Evolutionary conservation across 2,888 invertebrate genomes (phyloP), one percentile per base, ranked within the genome.

Genomic region (Steinernema hermaphroditum): DNA sequence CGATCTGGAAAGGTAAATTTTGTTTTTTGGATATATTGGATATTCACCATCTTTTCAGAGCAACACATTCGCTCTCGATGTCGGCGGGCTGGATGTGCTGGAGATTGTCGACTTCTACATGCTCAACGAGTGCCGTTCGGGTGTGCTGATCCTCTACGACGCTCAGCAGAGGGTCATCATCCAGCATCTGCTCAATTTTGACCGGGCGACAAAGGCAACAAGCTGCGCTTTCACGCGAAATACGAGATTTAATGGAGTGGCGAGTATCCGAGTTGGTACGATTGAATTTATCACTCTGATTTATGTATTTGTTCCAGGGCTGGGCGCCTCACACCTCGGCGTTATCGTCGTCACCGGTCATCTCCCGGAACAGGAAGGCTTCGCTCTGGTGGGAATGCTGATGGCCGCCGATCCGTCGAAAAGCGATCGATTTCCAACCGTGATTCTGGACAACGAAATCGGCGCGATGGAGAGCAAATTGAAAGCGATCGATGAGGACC

Each of bases 91-190:
- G 22, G 27, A 22, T 8, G 22, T 6, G 9, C 54, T 24, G 2
- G 6, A 54, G 27, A 16, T 54, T 12, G 6, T 54, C 54, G 54
- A 54, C 27, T 54, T 54, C 27, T 54, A 54, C 54, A 54, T 54
- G 54, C 27, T 54, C 6, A 27, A 54, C 27, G 24, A 54, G 54
- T 54, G 22, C 27, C 22, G 27, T 27, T 6, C 9, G 6, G 54
- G 24, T 27, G 54, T 54, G 14, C 27, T 54, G 2, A 54, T 54
- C 9, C 24, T 54, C 54, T 24, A 24, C 54, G 6, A 22, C 27
- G 2, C 12, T 2, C 24, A 9, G 4, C 6, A 22, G 27, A 2
- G 12, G 16, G 6, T 22, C 2, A 54, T 54, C 27, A 27, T 54
- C 6, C 54, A 54, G 27, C 54, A 54, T 24, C 27, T 54, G 27